phyloP scores from a whole-genome alignment of 2,888 invertebrate species.

The Osmoderma eremita region DNA sequence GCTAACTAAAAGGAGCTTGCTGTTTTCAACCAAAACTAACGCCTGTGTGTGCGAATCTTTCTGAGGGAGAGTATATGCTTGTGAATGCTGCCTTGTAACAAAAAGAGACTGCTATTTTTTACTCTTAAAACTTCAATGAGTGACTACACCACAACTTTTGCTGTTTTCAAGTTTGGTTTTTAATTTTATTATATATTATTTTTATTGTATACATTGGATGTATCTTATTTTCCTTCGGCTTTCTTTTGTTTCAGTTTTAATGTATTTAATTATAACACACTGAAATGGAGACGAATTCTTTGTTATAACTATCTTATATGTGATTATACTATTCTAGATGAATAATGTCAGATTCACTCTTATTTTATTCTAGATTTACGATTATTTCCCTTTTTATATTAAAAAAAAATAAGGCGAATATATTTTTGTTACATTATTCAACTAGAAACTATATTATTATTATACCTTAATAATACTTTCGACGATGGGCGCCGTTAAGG shows the following conservation, averaged over 20 bases:
- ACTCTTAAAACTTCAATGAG: conserved; percentile 17
- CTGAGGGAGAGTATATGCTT: no score
- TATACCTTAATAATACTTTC: no score
- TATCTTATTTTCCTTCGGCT: no score
- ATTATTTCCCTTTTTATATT: no score
- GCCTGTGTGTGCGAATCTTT: conserved; percentile 55
- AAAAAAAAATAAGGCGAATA: no score
- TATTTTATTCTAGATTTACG: no score
- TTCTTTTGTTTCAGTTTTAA: not conserved
- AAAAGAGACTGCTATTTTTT: conserved; percentile 41
- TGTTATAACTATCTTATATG: not conserved
- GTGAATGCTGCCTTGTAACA: conserved; percentile 40
- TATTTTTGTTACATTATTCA: conserved; percentile 18
- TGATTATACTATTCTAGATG: not conserved
- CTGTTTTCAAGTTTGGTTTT: conserved; percentile 2
- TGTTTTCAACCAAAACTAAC: conserved; percentile 51
- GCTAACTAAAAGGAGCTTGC: conserved; percentile 46
- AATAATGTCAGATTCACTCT: conserved; percentile 4
- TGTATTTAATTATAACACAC: not conserved
- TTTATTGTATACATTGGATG: no score
- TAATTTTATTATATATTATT: not conserved
- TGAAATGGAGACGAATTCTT: not conserved
- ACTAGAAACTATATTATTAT: not conserved
- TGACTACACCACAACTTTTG: conserved; percentile 9
- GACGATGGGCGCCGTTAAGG: no score